Evolutionary conservation across 1,140 invertebrate species (phyloP).

Genomic region (Drosophila santomea): DNA sequence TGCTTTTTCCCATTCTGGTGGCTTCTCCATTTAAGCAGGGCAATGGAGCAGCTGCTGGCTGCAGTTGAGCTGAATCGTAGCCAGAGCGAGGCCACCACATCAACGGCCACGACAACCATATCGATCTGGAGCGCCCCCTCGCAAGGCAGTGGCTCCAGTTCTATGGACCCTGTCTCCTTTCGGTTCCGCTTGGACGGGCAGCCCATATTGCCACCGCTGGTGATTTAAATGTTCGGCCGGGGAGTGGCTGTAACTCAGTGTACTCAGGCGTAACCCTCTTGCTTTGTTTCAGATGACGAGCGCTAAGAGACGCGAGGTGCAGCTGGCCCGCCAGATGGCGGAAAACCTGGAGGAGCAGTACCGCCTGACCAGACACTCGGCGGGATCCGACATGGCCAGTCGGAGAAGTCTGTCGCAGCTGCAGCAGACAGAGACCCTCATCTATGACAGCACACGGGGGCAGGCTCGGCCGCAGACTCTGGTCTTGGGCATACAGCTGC

Average conservation of each 20-base stretch:
- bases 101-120: constrained; percentile 16
- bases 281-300: constrained; percentile 46
- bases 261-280: constrained; percentile 39
- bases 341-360: constrained; percentile 51
- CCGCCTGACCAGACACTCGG: constrained; percentile 21
- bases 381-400: constrained; percentile 19
- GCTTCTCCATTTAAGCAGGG: constrained; percentile 13
- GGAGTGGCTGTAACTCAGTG: constrained; percentile 12
- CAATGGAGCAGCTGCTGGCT: constrained; percentile 55
- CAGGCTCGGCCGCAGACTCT: constrained; percentile 43
- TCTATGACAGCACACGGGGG: constrained; percentile 59
- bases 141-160: not conserved
- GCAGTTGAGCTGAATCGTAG: constrained; percentile 25
- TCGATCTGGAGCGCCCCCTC: constrained; percentile 7
- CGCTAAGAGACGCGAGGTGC: constrained; percentile 72
- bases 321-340: constrained; percentile 76
- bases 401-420: constrained; percentile 21
- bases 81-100: not conserved
- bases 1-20: not conserved
- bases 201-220: constrained; percentile 87
- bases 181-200: constrained; percentile 87
- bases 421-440: constrained; percentile 58
- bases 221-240: constrained; percentile 75
- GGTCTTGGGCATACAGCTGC: constrained; percentile 8
- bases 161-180: constrained; percentile 67